Percentiles rank a stretch among this genome's conserved stretches.
Conservation (phyloP, 2,113 vertebrate species). For the Bujurquina vittata region DNA sequence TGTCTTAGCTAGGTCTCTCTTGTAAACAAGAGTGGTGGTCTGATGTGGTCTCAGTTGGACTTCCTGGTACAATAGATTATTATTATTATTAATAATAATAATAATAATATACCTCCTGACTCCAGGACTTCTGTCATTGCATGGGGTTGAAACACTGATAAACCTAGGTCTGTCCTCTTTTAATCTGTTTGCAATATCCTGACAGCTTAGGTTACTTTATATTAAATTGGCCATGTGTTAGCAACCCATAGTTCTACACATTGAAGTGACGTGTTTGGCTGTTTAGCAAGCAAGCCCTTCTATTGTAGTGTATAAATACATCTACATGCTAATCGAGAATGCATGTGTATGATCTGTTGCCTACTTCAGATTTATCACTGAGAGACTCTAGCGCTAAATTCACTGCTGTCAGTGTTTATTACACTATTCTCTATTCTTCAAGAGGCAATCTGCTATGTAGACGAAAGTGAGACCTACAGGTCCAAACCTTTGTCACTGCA, state of each 20-base stretch:
- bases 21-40: too few relatives aligned
- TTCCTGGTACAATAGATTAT: too few relatives aligned
- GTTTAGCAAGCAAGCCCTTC: background rate
- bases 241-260: background rate
- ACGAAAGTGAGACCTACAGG: constrained; percentile 19
- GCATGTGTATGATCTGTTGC: background rate
- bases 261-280: constrained; percentile 9
- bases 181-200: constrained; percentile 40
- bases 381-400: background rate
- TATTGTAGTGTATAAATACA: constrained; percentile 7
- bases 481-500: constrained; percentile 25
- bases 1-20: too few relatives aligned
- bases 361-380: background rate
- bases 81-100: too few relatives aligned
- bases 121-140: constrained; percentile 10
- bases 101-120: background rate
- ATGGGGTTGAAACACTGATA: constrained; percentile 8
- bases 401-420: constrained; percentile 2
- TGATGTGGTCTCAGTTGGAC: too few relatives aligned
- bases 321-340: background rate
- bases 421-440: background rate
- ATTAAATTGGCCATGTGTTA: constrained; percentile 49
- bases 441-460: background rate
- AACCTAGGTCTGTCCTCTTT: constrained; percentile 17
- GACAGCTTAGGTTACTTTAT: constrained; percentile 35